phyloP scores from a whole-genome alignment of 1,140 invertebrate genomes.

The Centruroides vittatus region DNA sequence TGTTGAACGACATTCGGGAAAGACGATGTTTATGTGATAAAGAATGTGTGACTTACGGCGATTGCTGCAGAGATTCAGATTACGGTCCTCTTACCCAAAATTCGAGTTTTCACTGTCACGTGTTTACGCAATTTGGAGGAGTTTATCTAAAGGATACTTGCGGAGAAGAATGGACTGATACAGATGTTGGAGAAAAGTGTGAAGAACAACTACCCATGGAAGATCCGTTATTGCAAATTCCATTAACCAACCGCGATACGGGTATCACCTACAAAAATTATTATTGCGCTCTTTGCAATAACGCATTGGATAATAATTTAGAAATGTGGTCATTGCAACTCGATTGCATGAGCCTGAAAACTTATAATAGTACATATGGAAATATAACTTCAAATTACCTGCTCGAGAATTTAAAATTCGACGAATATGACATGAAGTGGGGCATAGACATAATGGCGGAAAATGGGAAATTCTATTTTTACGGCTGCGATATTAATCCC shows the following conservation, averaged over 20 bases:
- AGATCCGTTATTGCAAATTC: conserved; percentile 32
- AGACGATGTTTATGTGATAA: conserved; percentile 38
- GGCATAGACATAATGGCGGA: conserved; percentile 5
- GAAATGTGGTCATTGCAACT: conserved; percentile 7
- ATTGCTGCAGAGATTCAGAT: conserved; percentile 36
- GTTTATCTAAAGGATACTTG: conserved; percentile 35
- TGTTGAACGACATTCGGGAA: conserved; percentile 10
- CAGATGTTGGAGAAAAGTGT: conserved; percentile 19
- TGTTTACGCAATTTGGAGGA: conserved; percentile 29
- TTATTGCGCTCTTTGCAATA: conserved; percentile 41
- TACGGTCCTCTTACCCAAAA: conserved; percentile 24
- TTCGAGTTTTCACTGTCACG: conserved; percentile 28
- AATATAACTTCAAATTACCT: conserved; percentile 11
- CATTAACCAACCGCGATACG: conserved; percentile 30
- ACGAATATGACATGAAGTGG: conserved; percentile 1
- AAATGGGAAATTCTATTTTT: conserved; percentile 2
- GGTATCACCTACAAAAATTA: conserved; percentile 39
- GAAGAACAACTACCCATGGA: conserved; percentile 14
- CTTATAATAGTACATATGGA: not conserved
- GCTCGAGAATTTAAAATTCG: conserved; percentile 2
- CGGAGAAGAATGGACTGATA: conserved; percentile 22
- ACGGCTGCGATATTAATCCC: conserved; percentile 8
- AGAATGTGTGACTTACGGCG: conserved; percentile 33
- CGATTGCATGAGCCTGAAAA: conserved; percentile 3
- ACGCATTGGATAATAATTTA: conserved; percentile 18